A percentile compares a stretch with the other conserved stretches of the same genome.
phyloP scores from a whole-genome alignment of 2,113 vertebrate genomes.

The Peromyscus leucopus region DNA sequence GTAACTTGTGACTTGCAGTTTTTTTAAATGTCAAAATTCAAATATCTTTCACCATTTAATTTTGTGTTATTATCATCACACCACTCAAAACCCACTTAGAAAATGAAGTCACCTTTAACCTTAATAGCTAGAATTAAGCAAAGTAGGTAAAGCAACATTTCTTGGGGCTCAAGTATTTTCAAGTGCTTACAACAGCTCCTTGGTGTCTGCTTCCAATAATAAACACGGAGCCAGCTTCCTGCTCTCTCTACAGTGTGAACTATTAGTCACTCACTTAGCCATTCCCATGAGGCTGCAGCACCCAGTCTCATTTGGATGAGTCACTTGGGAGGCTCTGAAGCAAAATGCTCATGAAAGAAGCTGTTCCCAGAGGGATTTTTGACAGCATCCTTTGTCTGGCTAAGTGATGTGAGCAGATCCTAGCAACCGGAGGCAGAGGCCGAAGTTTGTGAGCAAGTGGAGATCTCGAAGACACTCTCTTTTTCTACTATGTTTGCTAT shows the following conservation, averaged over 20 bases:
- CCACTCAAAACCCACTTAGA: not conserved
- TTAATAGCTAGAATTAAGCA: not conserved
- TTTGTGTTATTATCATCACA: not conserved
- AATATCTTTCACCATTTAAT: constrained; percentile 9
- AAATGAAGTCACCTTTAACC: constrained; percentile 38
- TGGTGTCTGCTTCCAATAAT: constrained; percentile 57
- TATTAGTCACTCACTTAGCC: constrained; percentile 73
- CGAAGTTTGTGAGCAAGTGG: constrained; percentile 53
- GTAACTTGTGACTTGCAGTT: not conserved
- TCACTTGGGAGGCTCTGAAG: constrained; percentile 76
- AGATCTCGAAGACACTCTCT: not conserved
- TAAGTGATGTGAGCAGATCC: constrained; percentile 71
- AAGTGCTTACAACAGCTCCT: constrained; percentile 17
- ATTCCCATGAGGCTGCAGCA: constrained; percentile 45
- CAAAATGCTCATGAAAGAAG: constrained; percentile 65
- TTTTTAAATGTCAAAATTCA: constrained; percentile 38
- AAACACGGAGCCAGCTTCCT: constrained; percentile 71
- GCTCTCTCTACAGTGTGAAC: constrained; percentile 61
- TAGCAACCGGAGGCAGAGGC: constrained; percentile 57
- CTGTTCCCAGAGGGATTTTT: constrained; percentile 76
- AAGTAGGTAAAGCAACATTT: constrained; percentile 20
- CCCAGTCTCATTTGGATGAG: constrained; percentile 71
- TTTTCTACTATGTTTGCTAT: constrained; percentile 32
- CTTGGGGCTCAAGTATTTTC: constrained; percentile 41
- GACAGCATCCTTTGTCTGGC: constrained; percentile 65